Evolutionary conservation across 2,113 vertebrate genomes (phyloP), one percentile per base, ranked within the genome.

Genomic region (Danionella cerebrum): DNA sequence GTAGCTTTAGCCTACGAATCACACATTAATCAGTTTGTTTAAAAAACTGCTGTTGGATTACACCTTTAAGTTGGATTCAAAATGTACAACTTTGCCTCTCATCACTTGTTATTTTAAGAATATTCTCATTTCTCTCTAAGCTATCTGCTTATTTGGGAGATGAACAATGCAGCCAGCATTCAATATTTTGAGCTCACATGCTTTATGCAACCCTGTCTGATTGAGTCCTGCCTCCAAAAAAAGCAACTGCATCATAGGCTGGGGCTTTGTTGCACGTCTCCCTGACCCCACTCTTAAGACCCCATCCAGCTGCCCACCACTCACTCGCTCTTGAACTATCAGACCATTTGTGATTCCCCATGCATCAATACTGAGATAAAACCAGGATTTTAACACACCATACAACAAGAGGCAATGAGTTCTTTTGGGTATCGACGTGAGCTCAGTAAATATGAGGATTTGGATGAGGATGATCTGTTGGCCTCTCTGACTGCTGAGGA

Each of bases 391-490:
- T 7, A 10, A 59, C 31, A 29, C 38, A 13, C 2, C 24, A 59
- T n/a, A 59, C 7, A 60, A 0, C 12, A 54, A 51, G 31, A 36
- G 80, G 84, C 79, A 81, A 97, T 97, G 94, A 97, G 92, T 77
- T 90, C 83, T 67, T 98, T 99, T 65, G 96, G 96, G 63, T 99
- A 98, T 69, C 86, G 95, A 65, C 89, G 92, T 80, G 95, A 95
- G 83, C 89, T 99, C 66, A 96, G 93, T 81, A 99, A 98, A 84
- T 99, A 99, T 38, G 96, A 98, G 80, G 95, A 96, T 14, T 85
- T 99, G 5, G 95, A 99, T n/a, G 96, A 98, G 80, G 96, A 99
- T 2, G 95, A 99, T 67, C 91, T 98, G 51, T 81, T 98, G 0
- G 94, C 95, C 59, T 96, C 95, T 12, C 89, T 98, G 66, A 91